Conservation (phyloP, 1,140 invertebrate genomes). For the Heliothis virescens region DNA sequence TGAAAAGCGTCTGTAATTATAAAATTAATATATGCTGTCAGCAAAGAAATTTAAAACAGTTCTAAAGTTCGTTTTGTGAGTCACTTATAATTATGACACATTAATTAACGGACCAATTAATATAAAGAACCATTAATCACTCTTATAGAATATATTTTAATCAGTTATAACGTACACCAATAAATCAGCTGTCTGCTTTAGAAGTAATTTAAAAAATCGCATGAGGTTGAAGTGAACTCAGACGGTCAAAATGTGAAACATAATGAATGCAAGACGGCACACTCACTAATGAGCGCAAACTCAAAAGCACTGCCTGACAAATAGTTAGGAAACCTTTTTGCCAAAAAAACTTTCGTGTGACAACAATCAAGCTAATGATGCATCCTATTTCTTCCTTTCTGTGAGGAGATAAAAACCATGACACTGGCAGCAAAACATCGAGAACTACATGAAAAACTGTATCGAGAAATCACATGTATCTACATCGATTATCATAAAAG, state of each 20-base stretch:
- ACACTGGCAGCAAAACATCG: neutral
- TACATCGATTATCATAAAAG: slow-evolving; percentile 28
- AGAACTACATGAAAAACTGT: neutral
- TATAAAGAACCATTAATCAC: too few species aligned
- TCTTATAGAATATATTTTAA: too few species aligned
- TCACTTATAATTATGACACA: too few species aligned
- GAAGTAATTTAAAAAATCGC: neutral
- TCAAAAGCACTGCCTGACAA: slow-evolving; percentile 13
- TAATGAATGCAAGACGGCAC: neutral
- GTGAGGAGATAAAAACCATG: neutral
- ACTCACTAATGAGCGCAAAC: neutral
- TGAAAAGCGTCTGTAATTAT: too few species aligned
- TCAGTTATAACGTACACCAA: too few species aligned
- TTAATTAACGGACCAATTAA: too few species aligned
- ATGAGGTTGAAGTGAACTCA: neutral
- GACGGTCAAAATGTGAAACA: neutral
- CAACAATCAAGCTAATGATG: slow-evolving; percentile 19
- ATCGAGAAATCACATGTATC: slow-evolving; percentile 4
- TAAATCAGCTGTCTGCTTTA: too few species aligned
- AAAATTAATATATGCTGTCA: too few species aligned
- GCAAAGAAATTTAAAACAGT: too few species aligned
- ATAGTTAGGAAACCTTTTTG: slow-evolving; percentile 6
- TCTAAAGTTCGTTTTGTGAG: too few species aligned
- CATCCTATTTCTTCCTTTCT: neutral
- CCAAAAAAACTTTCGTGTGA: neutral